Evolutionary conservation across 2,888 invertebrate genomes (phyloP).

Genomic region (Caenorhabditis sp.): DNA sequence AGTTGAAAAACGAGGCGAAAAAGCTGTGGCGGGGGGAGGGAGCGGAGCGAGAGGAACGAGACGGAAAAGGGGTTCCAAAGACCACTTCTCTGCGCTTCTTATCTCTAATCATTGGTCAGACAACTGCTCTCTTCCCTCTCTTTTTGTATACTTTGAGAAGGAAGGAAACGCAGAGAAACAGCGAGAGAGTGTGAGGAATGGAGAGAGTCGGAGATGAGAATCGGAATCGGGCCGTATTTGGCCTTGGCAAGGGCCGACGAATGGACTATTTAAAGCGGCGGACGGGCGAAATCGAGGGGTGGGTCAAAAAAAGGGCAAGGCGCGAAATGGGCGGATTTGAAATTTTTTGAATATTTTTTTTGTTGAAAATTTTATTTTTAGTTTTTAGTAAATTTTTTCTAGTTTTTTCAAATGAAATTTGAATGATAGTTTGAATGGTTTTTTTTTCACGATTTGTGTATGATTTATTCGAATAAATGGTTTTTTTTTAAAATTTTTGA

Average conservation of each 20-base stretch:
- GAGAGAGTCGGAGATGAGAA: conserved; percentile 21
- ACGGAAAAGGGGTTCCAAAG: conserved; percentile 51
- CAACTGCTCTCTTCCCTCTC: conserved; percentile 24
- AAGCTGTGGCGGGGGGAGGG: not conserved
- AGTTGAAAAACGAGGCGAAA: conserved; percentile 23
- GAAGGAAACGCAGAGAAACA: conserved; percentile 11
- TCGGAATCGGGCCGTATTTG: conserved; percentile 33
- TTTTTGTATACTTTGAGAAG: conserved; percentile 24
- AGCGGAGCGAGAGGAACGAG: conserved; percentile 28
- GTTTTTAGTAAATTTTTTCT: too few relatives aligned
- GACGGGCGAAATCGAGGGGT: not conserved
- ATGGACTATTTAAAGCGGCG: not conserved
- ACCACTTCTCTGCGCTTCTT: conserved; percentile 51
- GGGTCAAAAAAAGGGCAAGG: too few relatives aligned
- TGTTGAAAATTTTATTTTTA: too few relatives aligned
- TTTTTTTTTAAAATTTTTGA: not conserved
- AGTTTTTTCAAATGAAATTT: too few relatives aligned
- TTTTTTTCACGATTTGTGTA: too few relatives aligned
- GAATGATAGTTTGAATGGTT: too few relatives aligned
- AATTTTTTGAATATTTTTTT: too few relatives aligned
- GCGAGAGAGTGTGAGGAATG: conserved; percentile 11
- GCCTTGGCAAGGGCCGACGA: conserved; percentile 15
- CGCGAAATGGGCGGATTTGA: too few relatives aligned
- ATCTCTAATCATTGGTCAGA: conserved; percentile 27
- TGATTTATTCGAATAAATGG: too few relatives aligned